phyloP scores from a whole-genome alignment of 2,797 vertebrate species.

The Chanos chanos region DNA sequence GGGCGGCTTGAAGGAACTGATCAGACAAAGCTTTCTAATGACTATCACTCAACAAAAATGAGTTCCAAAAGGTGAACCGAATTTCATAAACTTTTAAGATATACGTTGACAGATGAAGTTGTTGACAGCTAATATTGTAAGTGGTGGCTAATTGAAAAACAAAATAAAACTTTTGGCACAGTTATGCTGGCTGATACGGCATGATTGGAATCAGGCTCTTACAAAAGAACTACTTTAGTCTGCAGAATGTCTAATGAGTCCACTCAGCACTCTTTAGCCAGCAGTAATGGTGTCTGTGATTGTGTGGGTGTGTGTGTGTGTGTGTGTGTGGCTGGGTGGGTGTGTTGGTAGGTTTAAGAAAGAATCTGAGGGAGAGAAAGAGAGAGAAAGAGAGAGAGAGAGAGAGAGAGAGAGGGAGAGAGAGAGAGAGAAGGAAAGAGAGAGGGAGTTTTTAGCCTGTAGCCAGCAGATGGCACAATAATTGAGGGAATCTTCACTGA shows the following conservation, averaged over 20 bases:
- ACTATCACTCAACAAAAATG: too few species aligned
- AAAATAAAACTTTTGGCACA: neutral
- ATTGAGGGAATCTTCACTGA: neutral
- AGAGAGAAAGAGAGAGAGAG: neutral
- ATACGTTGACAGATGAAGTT: neutral
- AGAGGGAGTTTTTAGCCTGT: conserved; percentile 1
- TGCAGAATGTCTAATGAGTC: conserved; percentile 60
- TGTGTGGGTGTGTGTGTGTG: conserved; percentile 12
- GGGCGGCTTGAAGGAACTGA: too few species aligned
- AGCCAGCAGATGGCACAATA: conserved; percentile 19
- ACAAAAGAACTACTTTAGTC: conserved; percentile 44
- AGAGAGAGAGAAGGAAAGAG: neutral
- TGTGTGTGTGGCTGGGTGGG: conserved; percentile 3
- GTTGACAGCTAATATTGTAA: neutral
- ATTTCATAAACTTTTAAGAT: too few species aligned
- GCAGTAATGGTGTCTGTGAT: conserved; percentile 35
- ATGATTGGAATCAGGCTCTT: conserved; percentile 49
- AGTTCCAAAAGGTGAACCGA: neutral
- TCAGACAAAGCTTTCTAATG: too few species aligned
- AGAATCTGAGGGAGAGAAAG: neutral
- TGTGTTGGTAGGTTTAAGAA: neutral
- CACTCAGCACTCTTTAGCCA: conserved; percentile 59
- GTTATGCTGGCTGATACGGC: neutral
- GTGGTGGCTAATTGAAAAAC: neutral
- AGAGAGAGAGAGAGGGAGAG: neutral